Base-by-base conservation (phyloP, 2,113 vertebrate species). In the Megaceryle torquata region DNA sequence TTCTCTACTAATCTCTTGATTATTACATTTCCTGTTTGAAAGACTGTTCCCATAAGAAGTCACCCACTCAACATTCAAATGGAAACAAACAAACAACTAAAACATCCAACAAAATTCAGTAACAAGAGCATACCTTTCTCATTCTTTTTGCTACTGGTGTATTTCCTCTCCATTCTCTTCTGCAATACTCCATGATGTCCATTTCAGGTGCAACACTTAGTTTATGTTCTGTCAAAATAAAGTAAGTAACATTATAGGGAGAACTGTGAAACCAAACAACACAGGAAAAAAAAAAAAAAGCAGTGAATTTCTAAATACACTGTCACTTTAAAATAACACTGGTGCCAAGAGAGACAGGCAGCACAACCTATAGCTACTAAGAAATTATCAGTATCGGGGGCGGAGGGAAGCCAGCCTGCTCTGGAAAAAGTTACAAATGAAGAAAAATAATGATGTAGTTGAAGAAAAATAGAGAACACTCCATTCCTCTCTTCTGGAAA, bases 111-210 rank as follows among this genome's bases (percentile, higher is more conserved):
- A 10, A 86, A 61, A 75, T 13, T 65, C 5, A 51, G 33, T 21
- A 61, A 44, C 76, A 63, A 43, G 0, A 56, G 4, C 76, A 37
- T 84, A 99, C 99, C 99, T 99, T 99, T 97, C 97, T 99, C 96
- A 99, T 99, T 54, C 97, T 98, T 48, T 97, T 97, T 75, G 99
- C 99, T 96, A 98, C 99, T 84, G 98, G 97, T 10, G 99, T 99
- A 69, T 98, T 98, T 94, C 99, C 99, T 96, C 98, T 98, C 99
- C 99, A 99, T 94, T 99, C 99, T 70, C 97, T 98, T 93, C 98
- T 97, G 89, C 99, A 99, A 91, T 99, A 99, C 29, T 98, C 98
- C 98, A 99, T 96, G 75, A 99, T 98, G 35, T 99, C 98, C 97
- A 99, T 95, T 80, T 98, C 98, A 11, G 98, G 98, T 41, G 98